These are phyloP conservation scores for Tauraco hartlaubi DNA, from an alignment of 2,797 vertebrate species.

Conservation along the genomic window DNA sequence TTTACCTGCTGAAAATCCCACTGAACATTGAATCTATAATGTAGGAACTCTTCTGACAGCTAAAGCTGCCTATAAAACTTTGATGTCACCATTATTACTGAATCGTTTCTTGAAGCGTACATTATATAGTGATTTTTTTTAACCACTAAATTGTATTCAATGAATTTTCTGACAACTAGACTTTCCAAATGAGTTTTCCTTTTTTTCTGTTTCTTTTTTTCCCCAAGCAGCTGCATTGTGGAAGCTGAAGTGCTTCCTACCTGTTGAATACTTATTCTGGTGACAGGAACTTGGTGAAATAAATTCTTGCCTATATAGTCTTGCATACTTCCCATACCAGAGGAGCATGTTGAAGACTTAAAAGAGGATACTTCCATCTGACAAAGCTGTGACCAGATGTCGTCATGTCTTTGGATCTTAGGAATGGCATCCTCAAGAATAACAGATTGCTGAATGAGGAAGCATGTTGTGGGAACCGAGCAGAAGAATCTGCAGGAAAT, in stretches of 20 bases:
- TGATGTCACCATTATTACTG: conserved; percentile 45
- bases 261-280: not conserved
- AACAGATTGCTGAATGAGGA: not conserved
- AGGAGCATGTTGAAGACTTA: not conserved
- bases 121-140: conserved; percentile 35
- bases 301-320: not conserved
- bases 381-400: not conserved
- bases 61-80: conserved; percentile 64
- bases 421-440: not conserved
- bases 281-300: not conserved
- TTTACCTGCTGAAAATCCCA: conserved; percentile 1
- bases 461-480: not conserved
- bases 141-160: not conserved
- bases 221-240: not conserved
- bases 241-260: not conserved
- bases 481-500: not conserved
- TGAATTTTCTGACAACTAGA: conserved; percentile 18
- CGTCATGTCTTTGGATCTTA: not conserved
- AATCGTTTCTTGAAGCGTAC: conserved; percentile 32
- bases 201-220: not conserved
- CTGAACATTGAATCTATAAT: conserved; percentile 61
- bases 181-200: not conserved
- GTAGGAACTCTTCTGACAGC: conserved; percentile 38
- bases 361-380: not conserved
- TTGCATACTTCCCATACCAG: not conserved